Evolutionary conservation across 1,140 invertebrate genomes (phyloP), one percentile per base, ranked within the genome.

Genomic region (Drosophila oshimai): DNA sequence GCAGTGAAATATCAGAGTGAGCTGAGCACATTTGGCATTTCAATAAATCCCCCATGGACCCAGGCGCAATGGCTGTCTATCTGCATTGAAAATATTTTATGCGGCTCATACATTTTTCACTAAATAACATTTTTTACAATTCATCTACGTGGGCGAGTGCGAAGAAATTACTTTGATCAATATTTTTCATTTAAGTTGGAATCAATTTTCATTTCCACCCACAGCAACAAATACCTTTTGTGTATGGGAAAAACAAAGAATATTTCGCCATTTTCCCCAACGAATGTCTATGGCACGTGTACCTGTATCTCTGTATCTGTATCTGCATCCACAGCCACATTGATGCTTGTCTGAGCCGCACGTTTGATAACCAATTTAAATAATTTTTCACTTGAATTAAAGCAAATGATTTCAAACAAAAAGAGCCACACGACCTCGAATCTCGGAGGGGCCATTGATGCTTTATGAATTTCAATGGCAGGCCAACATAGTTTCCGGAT

Each of bases 371-470:
- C 53, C 80, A 86, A 86, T 86, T 86, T 86, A 86, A 86, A 86
- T 86, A 86, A 86, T 86, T 87, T 86, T 86, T 86, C 80, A 87
- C 80, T 86, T 86, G 80, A 86, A 86, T 86, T 86, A 86, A 86
- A 86, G 58, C 80, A 80, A 86, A 86, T 87, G 80, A 76, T 86
- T 86, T 76, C 80, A 76, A 86, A 87, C 61, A 75, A 70, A 69
- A 72, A 64, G 55, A 49, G 65, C 60, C 28, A 18, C 34, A 36
- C 20, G 17, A 10, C 17, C 39, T 34, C 24, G 31, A 64, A 39
- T 41, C 61, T 65, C 42, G 41, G 33, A 13, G 61, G 61, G 33
- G 42, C 61, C 71, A 75, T 73, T 75, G 80, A 86, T 86, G 80
- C 80, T 87, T 87, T 86, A 86, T 86, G 80, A 86, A 86, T 86